Evolutionary conservation across 2,888 invertebrate genomes (phyloP).

Genomic region (Mylabris sibirica): DNA sequence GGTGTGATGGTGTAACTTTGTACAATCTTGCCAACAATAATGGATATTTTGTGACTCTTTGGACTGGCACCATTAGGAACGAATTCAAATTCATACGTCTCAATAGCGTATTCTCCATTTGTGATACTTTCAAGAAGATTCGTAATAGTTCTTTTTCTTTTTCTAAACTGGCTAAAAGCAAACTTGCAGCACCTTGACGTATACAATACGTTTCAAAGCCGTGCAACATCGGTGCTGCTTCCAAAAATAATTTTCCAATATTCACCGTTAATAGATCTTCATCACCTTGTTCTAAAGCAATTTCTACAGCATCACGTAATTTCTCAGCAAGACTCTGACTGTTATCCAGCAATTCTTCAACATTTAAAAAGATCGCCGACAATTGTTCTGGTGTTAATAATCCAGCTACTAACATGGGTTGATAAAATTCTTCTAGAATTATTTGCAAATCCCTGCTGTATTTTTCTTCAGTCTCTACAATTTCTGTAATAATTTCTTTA

Average conservation of each 20-base stretch:
- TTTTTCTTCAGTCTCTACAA: conserved; percentile 95
- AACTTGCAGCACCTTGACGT: conserved; percentile 88
- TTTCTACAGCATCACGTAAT: conserved; percentile 85
- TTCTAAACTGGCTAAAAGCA: conserved; percentile 87
- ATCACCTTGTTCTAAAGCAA: conserved; percentile 81
- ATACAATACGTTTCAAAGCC: conserved; percentile 96
- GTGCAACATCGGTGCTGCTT: conserved; percentile 91
- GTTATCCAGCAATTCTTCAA: conserved; percentile 89
- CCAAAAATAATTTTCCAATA: conserved; percentile 88
- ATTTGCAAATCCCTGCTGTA: conserved; percentile 93
- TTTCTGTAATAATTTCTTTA: conserved; percentile 93
- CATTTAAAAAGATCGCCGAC: conserved; percentile 90
- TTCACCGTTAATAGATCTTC: conserved; percentile 88
- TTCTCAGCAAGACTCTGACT: conserved; percentile 84
- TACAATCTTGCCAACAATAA: conserved; percentile 87
- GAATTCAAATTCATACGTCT: conserved; percentile 96
- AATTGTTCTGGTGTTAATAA: conserved; percentile 90
- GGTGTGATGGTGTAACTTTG: conserved; percentile 87
- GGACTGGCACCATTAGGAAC: conserved; percentile 98
- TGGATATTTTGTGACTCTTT: conserved; percentile 96
- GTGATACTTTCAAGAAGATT: conserved; percentile 94
- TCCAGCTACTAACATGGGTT: conserved; percentile 92
- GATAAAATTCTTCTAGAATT: conserved; percentile 90
- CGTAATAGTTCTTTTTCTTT: conserved; percentile 93
- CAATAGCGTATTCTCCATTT: conserved; percentile 93